These are phyloP conservation scores for Jordanella pulchra DNA, from an alignment of 2,797 vertebrate species.

Conservation along the genomic window DNA sequence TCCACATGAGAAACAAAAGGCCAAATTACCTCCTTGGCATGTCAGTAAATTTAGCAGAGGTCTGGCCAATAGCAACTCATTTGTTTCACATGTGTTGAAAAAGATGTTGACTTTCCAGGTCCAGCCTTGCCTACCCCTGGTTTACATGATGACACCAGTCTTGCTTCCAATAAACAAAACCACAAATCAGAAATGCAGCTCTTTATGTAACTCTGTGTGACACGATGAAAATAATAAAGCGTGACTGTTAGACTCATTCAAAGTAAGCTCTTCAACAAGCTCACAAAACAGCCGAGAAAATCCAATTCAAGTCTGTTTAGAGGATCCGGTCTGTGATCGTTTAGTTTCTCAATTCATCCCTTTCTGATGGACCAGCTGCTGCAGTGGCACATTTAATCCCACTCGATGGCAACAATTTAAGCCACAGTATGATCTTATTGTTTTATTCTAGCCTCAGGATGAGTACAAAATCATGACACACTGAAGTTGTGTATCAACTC, in stretches of 20 bases:
- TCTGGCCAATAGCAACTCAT: too few relatives aligned
- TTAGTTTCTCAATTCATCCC: not conserved
- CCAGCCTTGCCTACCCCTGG: not conserved
- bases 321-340: not conserved
- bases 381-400: conserved; percentile 8
- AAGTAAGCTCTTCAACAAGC: not conserved
- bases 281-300: not conserved
- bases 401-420: not conserved
- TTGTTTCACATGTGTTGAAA: too few relatives aligned
- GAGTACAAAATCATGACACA: not conserved
- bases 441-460: not conserved
- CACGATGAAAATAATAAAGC: not conserved
- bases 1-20: too few relatives aligned
- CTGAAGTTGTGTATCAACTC: not conserved
- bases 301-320: not conserved
- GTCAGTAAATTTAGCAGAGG: too few relatives aligned
- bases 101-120: too few relatives aligned
- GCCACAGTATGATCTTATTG: not conserved
- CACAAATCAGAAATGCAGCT: not conserved
- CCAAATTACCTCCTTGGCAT: too few relatives aligned
- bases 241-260: not conserved
- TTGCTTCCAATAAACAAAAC: not conserved
- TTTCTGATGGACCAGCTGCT: conserved; percentile 1
- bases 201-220: not conserved
- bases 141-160: not conserved